Conservation (phyloP, 2,888 invertebrate genomes). For the Sturmia bella region DNA sequence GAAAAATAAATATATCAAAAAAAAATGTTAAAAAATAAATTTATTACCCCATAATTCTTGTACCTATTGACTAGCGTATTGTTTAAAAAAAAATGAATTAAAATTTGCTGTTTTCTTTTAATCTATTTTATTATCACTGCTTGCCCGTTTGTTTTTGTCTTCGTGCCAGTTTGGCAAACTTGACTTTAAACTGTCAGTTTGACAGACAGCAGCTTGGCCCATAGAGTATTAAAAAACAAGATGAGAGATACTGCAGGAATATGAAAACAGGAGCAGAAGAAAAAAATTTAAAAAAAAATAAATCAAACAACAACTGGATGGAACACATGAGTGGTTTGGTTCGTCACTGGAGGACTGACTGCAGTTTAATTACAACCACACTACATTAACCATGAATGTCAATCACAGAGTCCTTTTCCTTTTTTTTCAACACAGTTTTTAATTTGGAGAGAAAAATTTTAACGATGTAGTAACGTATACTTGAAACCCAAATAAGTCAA, state of each 20-base stretch:
- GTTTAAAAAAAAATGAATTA: background rate
- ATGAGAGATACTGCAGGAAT: slow-evolving; percentile 13
- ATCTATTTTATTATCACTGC: background rate
- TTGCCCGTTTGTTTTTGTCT: background rate
- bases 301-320: slow-evolving; percentile 15
- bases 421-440: background rate
- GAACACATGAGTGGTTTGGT: slow-evolving; percentile 50
- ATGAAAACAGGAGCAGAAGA: background rate
- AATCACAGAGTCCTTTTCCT: slow-evolving; percentile 43
- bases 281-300: background rate
- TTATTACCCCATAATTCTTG: no score
- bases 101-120: slow-evolving; percentile 14
- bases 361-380: slow-evolving; percentile 62
- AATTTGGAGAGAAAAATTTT: background rate
- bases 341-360: slow-evolving; percentile 58
- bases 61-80: no score
- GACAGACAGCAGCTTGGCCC: slow-evolving; percentile 65
- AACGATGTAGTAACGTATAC: background rate
- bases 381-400: slow-evolving; percentile 60
- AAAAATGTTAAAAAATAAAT: no score
- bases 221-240: slow-evolving; percentile 8
- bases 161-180: slow-evolving; percentile 39
- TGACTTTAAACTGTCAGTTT: slow-evolving; percentile 61
- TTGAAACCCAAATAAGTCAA: slow-evolving; percentile 32
- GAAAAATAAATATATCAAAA: no score